Percentiles rank a stretch among this genome's conserved stretches.
Conservation (phyloP, 1,140 invertebrate genomes). For the Saxidomus purpurata region DNA sequence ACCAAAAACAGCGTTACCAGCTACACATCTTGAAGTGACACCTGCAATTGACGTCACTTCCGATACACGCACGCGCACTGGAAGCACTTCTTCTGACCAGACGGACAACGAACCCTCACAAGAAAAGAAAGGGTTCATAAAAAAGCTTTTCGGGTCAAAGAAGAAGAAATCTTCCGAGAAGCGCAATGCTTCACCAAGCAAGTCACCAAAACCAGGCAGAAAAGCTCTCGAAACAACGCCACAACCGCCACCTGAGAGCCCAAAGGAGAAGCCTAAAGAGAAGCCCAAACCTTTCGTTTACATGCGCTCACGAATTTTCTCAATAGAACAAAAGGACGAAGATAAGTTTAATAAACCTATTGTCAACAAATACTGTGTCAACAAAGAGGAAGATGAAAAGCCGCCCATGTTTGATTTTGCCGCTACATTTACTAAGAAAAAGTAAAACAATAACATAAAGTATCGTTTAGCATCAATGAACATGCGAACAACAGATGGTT, state of each 20-base stretch:
- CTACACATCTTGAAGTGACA: constrained; percentile 33
- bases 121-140: constrained; percentile 80
- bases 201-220: constrained; percentile 59
- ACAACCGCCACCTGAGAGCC: constrained; percentile 68
- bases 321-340: constrained; percentile 83
- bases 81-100: constrained; percentile 67
- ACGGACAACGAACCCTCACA: constrained; percentile 54
- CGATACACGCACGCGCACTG: constrained; percentile 48
- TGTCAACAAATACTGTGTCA: constrained; percentile 61
- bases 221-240: constrained; percentile 57
- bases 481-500: too few species aligned
- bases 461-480: too few species aligned
- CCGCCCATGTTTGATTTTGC: constrained; percentile 63
- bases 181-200: constrained; percentile 61
- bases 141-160: constrained; percentile 79
- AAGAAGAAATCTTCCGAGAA: constrained; percentile 77
- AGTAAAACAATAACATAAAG: constrained; percentile 43
- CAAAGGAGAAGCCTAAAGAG: constrained; percentile 66
- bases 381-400: constrained; percentile 46
- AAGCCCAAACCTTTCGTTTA: constrained; percentile 82
- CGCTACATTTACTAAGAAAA: constrained; percentile 60
- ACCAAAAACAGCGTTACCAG: neutral
- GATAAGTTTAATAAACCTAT: constrained; percentile 69
- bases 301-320: constrained; percentile 79
- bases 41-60: constrained; percentile 10